These are phyloP conservation scores for Macquaria ambigua DNA, from an alignment of 2,113 vertebrate species.

Conservation along the genomic window DNA sequence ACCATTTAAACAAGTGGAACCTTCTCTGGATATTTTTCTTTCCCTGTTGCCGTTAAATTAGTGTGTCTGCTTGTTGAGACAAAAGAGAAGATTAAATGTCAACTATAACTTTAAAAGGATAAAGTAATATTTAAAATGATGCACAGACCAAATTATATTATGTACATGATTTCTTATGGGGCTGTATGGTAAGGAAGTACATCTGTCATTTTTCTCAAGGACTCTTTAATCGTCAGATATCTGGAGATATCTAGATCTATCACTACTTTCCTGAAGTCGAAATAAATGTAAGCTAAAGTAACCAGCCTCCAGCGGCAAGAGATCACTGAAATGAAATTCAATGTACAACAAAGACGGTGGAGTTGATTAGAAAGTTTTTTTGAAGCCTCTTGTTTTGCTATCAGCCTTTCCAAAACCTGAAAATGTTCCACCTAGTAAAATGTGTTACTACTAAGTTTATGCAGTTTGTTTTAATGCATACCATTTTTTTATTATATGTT, in stretches of 20 bases:
- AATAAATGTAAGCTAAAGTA: neutral
- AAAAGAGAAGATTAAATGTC: neutral
- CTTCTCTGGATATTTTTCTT: neutral
- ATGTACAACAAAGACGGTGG: neutral
- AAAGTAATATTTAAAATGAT: neutral
- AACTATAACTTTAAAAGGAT: neutral
- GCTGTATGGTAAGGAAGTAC: neutral
- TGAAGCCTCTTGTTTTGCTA: neutral
- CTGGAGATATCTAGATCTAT: neutral
- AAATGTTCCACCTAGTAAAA: neutral
- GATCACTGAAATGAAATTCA: neutral
- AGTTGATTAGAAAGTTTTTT: neutral
- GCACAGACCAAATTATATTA: neutral
- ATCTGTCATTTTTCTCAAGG: neutral
- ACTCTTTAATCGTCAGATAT: neutral
- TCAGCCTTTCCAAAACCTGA: neutral
- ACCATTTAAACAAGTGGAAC: conserved; percentile 36
- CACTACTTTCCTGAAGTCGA: neutral
- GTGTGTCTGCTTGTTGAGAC: neutral
- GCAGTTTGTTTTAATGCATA: neutral
- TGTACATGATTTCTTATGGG: neutral
- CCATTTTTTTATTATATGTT: neutral
- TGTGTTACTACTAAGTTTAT: neutral
- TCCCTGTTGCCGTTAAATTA: conserved; percentile 12
- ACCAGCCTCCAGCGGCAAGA: neutral